phyloP scores from a whole-genome alignment of 64 coral and sea anemone species.

The Montipora cactus region DNA sequence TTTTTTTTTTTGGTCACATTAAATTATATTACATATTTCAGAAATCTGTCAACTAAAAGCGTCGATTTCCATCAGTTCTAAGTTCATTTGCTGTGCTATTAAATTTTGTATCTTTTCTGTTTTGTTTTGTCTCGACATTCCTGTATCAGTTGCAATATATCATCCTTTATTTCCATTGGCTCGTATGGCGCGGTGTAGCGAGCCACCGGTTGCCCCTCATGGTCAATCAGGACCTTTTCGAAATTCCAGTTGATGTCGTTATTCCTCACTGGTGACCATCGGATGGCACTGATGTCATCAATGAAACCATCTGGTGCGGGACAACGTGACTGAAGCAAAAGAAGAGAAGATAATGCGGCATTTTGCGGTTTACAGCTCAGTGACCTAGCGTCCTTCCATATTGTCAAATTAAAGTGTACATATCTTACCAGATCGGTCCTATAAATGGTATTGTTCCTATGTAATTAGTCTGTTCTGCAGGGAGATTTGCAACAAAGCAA shows the following conservation, averaged over 20 bases:
- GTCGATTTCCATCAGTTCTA: too few relatives aligned
- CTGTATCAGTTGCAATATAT: conserved; percentile 37
- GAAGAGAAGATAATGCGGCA: background rate
- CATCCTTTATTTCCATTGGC: conserved; percentile 38
- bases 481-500: too few relatives aligned
- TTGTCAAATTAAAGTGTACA: too few relatives aligned
- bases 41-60: too few relatives aligned
- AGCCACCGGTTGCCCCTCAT: conserved; percentile 56
- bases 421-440: too few relatives aligned
- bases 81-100: too few relatives aligned
- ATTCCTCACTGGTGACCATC: conserved; percentile 70
- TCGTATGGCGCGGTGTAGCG: conserved; percentile 70
- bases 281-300: conserved; percentile 49
- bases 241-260: conserved; percentile 89
- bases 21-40: too few relatives aligned
- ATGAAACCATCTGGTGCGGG: conserved; percentile 67
- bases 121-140: conserved; percentile 26
- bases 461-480: too few relatives aligned
- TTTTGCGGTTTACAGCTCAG: too few relatives aligned
- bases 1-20: too few relatives aligned
- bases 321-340: conserved; percentile 50
- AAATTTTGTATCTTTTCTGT: background rate
- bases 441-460: too few relatives aligned
- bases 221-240: conserved; percentile 82
- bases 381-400: too few relatives aligned